Conservation (phyloP, 2,113 vertebrate species). For the Litocranius walleri region DNA sequence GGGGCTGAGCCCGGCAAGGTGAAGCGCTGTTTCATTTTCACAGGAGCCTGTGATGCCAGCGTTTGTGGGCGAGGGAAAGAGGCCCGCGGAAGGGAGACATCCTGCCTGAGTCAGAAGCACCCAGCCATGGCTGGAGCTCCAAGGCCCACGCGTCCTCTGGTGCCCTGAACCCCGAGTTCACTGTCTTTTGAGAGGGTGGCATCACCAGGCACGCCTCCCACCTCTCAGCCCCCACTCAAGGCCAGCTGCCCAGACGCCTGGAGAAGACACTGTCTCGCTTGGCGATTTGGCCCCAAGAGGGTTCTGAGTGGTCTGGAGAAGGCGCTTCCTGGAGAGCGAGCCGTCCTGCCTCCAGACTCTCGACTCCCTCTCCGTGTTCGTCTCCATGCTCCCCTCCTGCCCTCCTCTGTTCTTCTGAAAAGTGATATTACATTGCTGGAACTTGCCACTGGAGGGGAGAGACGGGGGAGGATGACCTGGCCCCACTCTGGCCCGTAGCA, state of each 20-base stretch:
- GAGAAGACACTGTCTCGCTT: neutral
- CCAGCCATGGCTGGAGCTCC: rapidly evolving
- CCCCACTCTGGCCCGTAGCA: rapidly evolving
- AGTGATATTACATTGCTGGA: neutral
- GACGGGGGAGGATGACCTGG: rapidly evolving
- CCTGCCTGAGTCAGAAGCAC: neutral
- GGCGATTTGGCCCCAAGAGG: neutral
- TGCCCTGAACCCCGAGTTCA: neutral
- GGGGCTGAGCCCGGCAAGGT: neutral
- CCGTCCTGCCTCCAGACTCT: neutral
- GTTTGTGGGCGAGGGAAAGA: neutral
- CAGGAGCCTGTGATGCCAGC: rapidly evolving
- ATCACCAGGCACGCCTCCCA: rapidly evolving
- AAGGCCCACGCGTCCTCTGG: neutral
- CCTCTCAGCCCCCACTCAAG: rapidly evolving
- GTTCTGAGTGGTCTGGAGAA: neutral
- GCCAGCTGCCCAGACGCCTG: neutral
- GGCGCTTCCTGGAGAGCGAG: neutral
- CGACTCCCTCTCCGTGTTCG: neutral
- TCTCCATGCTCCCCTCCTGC: neutral
- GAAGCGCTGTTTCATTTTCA: neutral
- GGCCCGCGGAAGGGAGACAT: neutral
- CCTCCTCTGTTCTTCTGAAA: neutral
- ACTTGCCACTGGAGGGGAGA: neutral
- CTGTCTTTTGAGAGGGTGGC: neutral